Evolutionary conservation across 1,140 invertebrate genomes (phyloP).

Genomic region (Aphelenchoides besseyi): DNA sequence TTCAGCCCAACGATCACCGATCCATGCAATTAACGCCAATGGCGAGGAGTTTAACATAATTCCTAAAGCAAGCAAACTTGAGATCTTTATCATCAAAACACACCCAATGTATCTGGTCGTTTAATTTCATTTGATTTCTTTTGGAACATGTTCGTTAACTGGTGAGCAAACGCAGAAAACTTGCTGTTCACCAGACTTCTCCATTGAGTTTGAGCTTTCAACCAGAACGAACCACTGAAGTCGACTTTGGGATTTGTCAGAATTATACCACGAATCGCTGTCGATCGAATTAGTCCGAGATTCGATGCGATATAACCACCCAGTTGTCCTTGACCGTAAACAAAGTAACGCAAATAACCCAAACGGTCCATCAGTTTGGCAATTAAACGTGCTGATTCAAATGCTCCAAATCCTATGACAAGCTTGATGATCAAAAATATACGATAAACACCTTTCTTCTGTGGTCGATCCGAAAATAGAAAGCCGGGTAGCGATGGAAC

Average conservation of each 20-base stretch:
- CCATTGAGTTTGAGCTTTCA: background rate
- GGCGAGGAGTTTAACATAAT: slow-evolving; percentile 32
- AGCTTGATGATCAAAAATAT: background rate
- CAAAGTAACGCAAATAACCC: slow-evolving; percentile 25
- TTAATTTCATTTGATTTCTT: slow-evolving; percentile 3
- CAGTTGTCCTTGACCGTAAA: slow-evolving; percentile 3
- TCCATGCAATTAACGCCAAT: slow-evolving; percentile 21
- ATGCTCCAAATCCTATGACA: slow-evolving; percentile 31
- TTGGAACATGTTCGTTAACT: too few relatives aligned
- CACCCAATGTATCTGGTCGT: slow-evolving; percentile 26
- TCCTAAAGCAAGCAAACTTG: slow-evolving; percentile 23
- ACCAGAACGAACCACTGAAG: background rate
- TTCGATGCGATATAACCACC: slow-evolving; percentile 38
- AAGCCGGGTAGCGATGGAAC: slow-evolving; percentile 48
- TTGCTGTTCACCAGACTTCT: too few relatives aligned
- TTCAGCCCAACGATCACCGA: slow-evolving; percentile 29
- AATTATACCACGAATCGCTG: slow-evolving; percentile 31
- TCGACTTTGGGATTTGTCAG: slow-evolving; percentile 37
- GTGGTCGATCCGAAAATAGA: slow-evolving; percentile 37
- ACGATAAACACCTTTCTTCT: slow-evolving; percentile 30
- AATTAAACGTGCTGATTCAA: slow-evolving; percentile 34
- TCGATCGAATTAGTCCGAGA: slow-evolving; percentile 22
- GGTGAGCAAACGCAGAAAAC: too few relatives aligned
- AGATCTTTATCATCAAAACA: background rate
- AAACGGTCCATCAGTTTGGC: slow-evolving; percentile 44